A percentile compares a stretch with the other conserved stretches of the same genome.
phyloP scores from a whole-genome alignment of 2,888 invertebrate genomes.

The Eupithecia exiguata region DNA sequence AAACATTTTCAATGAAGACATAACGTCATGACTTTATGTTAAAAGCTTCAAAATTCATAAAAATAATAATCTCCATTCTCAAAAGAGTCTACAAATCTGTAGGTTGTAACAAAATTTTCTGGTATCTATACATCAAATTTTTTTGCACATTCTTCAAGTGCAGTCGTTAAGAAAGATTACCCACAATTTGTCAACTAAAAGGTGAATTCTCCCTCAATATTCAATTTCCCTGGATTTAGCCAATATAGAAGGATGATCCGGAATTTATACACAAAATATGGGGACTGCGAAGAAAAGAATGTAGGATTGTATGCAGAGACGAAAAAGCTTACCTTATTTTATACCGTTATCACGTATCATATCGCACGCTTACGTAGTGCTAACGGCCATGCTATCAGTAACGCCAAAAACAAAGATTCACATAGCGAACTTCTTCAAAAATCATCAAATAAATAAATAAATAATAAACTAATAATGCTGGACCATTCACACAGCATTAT shows the following conservation, averaged over 20 bases:
- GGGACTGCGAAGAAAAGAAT: conserved; percentile 22
- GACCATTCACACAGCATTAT: too few relatives aligned
- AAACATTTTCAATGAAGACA: neutral
- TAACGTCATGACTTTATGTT: neutral
- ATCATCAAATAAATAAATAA: too few relatives aligned
- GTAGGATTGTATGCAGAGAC: neutral
- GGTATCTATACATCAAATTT: conserved; percentile 6
- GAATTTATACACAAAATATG: conserved; percentile 44
- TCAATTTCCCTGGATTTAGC: conserved; percentile 46
- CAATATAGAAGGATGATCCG: conserved; percentile 48
- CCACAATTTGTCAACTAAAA: conserved; percentile 33
- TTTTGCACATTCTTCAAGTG: conserved; percentile 9
- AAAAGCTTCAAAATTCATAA: neutral
- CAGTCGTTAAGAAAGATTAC: conserved; percentile 18
- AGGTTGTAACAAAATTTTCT: neutral
- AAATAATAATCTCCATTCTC: neutral
- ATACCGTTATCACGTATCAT: neutral
- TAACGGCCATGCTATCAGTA: neutral
- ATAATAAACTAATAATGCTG: too few relatives aligned
- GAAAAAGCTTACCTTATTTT: neutral
- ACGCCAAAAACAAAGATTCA: neutral
- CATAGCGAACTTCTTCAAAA: neutral
- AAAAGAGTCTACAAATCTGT: neutral
- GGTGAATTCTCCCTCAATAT: conserved; percentile 37
- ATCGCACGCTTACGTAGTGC: neutral